Conservation (phyloP, 35 echinoderm and acorn worm species). For the Amphiura filiformis region DNA sequence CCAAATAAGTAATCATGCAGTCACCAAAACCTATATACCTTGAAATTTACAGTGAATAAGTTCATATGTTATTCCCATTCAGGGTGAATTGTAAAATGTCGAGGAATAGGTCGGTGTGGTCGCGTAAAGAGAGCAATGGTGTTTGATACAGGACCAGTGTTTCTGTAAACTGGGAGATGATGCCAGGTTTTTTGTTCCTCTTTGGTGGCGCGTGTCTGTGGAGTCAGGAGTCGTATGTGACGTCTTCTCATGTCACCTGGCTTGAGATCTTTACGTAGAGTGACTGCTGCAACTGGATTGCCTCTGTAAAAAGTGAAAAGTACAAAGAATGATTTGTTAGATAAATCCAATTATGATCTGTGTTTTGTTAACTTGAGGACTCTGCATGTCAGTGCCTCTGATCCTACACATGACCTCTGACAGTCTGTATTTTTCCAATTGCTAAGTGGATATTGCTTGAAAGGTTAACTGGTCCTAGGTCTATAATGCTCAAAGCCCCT, state of each 20-base stretch:
- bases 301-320: slow-evolving; percentile 48
- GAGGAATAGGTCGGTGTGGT: slow-evolving; percentile 76
- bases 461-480: no score
- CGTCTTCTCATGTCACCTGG: slow-evolving; percentile 44
- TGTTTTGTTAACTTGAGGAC: no score
- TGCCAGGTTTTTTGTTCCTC: slow-evolving; percentile 93
- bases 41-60: no score
- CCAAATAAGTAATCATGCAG: no score
- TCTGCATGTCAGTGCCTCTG: no score
- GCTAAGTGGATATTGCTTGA: no score
- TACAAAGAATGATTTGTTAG: no score
- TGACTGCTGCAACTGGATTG: slow-evolving; percentile 52
- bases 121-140: slow-evolving; percentile 88
- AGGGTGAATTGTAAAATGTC: slow-evolving; percentile 99
- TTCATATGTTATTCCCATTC: slow-evolving; percentile 99
- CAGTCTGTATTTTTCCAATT: no score
- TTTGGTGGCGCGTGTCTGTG: slow-evolving; percentile 71
- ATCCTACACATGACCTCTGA: no score
- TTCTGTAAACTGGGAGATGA: slow-evolving; percentile 75
- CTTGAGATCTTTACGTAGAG: slow-evolving; percentile 34
- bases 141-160: slow-evolving; percentile 84
- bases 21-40: no score
- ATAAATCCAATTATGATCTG: no score
- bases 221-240: slow-evolving; percentile 81
- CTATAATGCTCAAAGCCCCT: no score